These are phyloP conservation scores for Blastomussa wellsi DNA, from an alignment of 92 coral and sea anemone species.

Conservation along the genomic window DNA sequence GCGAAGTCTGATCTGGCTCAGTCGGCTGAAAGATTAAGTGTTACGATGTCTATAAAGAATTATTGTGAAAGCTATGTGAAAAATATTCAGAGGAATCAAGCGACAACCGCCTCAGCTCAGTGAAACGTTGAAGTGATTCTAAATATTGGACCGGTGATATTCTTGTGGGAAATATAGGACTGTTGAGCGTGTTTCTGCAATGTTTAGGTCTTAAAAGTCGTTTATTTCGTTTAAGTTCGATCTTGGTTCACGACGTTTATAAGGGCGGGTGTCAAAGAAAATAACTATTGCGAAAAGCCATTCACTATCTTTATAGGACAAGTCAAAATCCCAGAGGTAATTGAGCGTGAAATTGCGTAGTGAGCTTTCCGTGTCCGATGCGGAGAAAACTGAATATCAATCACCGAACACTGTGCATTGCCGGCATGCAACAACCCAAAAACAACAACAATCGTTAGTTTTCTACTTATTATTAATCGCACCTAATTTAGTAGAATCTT, in stretches of 20 bases:
- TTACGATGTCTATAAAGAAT: background rate
- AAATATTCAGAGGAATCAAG: background rate
- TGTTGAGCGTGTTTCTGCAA: no score
- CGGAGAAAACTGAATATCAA: background rate
- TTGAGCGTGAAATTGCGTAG: background rate
- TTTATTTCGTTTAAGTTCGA: no score
- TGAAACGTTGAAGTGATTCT: background rate
- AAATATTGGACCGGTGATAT: background rate
- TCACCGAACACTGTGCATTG: background rate
- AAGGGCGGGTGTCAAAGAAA: no score
- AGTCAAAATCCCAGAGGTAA: background rate
- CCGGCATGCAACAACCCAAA: background rate
- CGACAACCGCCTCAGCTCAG: background rate
- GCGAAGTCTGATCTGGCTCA: background rate
- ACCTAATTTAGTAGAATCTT: no score
- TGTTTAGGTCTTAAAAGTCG: no score
- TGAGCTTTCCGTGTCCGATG: background rate
- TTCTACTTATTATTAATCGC: background rate
- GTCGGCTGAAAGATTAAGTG: background rate
- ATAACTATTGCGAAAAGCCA: no score
- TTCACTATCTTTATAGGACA: background rate
- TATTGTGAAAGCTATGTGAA: background rate
- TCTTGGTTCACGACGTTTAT: no score
- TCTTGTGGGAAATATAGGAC: no score
- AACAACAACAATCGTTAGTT: background rate